Evolutionary conservation across 2,888 invertebrate genomes (phyloP).

Genomic region (Gnatocerus cornutus): DNA sequence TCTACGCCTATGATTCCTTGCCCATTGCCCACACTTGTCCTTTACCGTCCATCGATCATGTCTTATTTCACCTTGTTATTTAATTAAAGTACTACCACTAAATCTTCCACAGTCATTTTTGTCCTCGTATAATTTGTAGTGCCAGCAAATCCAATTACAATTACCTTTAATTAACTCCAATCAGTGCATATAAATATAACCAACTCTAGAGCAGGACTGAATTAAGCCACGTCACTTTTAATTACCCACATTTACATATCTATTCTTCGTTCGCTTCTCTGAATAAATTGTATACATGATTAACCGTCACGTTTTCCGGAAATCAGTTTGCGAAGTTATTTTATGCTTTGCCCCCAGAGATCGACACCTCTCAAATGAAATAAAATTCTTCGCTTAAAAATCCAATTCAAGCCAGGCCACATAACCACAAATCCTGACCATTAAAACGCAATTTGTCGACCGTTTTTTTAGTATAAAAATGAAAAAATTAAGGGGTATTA

Average conservation of each 20-base stretch:
- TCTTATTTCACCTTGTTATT: conserved; percentile 23
- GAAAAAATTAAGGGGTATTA: conserved; percentile 11
- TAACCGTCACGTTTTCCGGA: conserved; percentile 24
- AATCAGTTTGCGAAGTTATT: conserved; percentile 13
- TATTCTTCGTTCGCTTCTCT: background rate
- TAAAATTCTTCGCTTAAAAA: conserved; percentile 25
- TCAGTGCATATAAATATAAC: conserved; percentile 4
- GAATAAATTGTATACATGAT: conserved; percentile 31
- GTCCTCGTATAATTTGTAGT: too few relatives aligned
- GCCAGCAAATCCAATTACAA: background rate
- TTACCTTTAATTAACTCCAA: background rate
- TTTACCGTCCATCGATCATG: conserved; percentile 44
- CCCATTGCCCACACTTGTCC: conserved; percentile 28
- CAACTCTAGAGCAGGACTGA: background rate
- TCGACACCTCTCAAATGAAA: conserved; percentile 31
- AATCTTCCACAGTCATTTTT: too few relatives aligned
- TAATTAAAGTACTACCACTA: conserved; percentile 29
- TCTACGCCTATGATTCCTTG: conserved; percentile 36
- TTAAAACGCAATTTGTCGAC: conserved; percentile 31
- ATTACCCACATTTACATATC: conserved; percentile 34
- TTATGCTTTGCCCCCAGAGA: conserved; percentile 12
- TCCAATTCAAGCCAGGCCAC: conserved; percentile 9
- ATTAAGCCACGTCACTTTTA: conserved; percentile 23
- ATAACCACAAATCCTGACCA: conserved; percentile 24
- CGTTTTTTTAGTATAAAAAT: conserved; percentile 24